Evolutionary conservation across 2,113 vertebrate species (phyloP).

Genomic region (Heliornis fulica): DNA sequence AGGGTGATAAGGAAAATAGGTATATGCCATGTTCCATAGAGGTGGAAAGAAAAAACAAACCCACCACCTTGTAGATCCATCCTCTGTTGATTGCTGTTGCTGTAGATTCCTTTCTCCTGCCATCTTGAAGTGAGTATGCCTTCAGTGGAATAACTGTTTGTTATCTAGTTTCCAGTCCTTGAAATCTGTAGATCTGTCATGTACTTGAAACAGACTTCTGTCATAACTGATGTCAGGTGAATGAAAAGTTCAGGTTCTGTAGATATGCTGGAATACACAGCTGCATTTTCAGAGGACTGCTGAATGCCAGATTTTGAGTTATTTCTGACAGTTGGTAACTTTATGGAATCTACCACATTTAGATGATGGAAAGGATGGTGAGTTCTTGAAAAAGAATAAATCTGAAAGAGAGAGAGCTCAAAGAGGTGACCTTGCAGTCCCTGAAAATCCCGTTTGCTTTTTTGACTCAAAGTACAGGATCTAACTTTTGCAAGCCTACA

Average conservation of each 20-base stretch:
- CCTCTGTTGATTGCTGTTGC: not conserved
- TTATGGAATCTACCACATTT: constrained; percentile 3
- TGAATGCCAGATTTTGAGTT: not conserved
- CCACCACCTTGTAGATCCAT: not conserved
- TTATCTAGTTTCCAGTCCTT: not conserved
- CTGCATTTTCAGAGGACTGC: not conserved
- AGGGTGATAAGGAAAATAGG: not conserved
- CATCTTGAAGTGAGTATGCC: not conserved
- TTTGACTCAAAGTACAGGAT: not conserved
- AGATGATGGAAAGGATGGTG: not conserved
- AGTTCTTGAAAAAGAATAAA: not conserved
- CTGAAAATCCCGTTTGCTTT: not conserved
- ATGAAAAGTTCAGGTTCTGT: not conserved
- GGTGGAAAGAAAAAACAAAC: not conserved
- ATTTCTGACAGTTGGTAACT: not conserved
- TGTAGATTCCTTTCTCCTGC: not conserved
- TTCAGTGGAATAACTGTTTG: not conserved
- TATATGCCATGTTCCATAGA: not conserved
- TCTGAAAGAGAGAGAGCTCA: not conserved
- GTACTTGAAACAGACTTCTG: not conserved
- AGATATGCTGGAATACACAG: not conserved
- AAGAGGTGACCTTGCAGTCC: not conserved
- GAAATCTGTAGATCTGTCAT: not conserved
- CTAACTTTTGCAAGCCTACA: not conserved
- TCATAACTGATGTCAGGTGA: not conserved